Evolutionary conservation across 1,140 invertebrate genomes (phyloP), one percentile per base, ranked within the genome.

Genomic region (Hyposmocoma kahamanoa): DNA sequence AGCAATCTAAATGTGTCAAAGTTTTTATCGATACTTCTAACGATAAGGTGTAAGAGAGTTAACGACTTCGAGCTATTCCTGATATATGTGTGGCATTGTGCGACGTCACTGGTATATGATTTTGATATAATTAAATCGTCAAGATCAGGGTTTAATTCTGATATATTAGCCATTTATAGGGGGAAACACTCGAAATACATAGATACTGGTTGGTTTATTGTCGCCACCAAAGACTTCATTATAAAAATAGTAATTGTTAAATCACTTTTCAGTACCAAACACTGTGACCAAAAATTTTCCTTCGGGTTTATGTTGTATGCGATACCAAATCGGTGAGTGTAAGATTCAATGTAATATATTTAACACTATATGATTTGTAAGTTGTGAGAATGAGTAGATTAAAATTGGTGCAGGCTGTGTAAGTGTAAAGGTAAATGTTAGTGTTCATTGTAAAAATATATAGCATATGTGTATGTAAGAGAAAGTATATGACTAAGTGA

Each of bases 11-110:
- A 21, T 8, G 47, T 43, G 41, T 47, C 30, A 53, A 62, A 62
- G 17, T 62, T 62, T 13, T 38, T 38, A 22, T 42, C 21, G n/a
- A 59, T 59, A 22, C 60, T 57, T 30, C 59, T 56, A 26, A 61
- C 57, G 34, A 57, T 61, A 19, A 52, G 10, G 18, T 51, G 42
- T 15, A 56, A 8, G 9, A 56, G 26, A 17, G n/a, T 18, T 4
- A 56, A 22, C 3, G 44, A 28, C 5, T 6, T 11, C 24, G 24
- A 26, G 24, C 24, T 26, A 6, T 5, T 11, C 5, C 24, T 26
- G 11, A 26, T 26, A 11, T 26, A 26, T 11, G 5, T 26, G 11
- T 26, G 24, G 11, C 24, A 6, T 5, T 26, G 5, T 5, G 5
- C 11, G 5, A 26, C 24, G 5, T 5, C 11, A 5, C 5, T 26